Evolutionary conservation across 2,888 invertebrate species (phyloP), one percentile per base, ranked within the genome.

Genomic region (Sialis lutaria): DNA sequence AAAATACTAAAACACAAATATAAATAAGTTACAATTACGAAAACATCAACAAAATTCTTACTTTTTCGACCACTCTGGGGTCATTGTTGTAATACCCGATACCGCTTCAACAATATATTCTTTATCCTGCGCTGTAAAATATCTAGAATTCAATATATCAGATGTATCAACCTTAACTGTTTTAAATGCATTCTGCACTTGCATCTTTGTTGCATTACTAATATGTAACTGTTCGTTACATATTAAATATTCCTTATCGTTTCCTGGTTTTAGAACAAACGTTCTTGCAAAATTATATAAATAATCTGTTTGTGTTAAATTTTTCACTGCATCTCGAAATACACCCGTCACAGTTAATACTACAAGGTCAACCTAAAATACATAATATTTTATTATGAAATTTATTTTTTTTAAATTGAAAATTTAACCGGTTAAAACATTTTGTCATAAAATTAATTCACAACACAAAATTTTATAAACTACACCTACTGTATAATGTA

Each of bases 201-300:
- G 68, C 6, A 67, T 66, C 2, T 59, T 54, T 0, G 67, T 64
- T 0, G 77, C 70, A 50, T 60, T 69, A 37, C 74, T 72, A 57
- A 83, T 69, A 56, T 74, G 72, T 8, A 80, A 55, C 66, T 77
- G 71, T 56, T 85, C 85, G 57, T 83, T 80, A 3, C 67, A 57
- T 46, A 86, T 79, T 51, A 72, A 72, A 58, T 76, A 81, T 47
- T 76, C 73, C 1, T 57, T 54, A 1, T 64, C 64, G 30, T 68
- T 65, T 5, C 58, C 57, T 0, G 67, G 62, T 4, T 62, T 56
- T 10, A 82, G 57, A 1, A 74, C 65, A 45, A 82, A 70, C 0
- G 75, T 75, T 39, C 79, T 64, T 0, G 67, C 66, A 58, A 82
- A 82, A 0, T 71, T 63, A 1, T 75, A 57, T 1, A 72, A 42